phyloP scores from a whole-genome alignment of 1,140 invertebrate genomes.

The Tetragonula clypearis region DNA sequence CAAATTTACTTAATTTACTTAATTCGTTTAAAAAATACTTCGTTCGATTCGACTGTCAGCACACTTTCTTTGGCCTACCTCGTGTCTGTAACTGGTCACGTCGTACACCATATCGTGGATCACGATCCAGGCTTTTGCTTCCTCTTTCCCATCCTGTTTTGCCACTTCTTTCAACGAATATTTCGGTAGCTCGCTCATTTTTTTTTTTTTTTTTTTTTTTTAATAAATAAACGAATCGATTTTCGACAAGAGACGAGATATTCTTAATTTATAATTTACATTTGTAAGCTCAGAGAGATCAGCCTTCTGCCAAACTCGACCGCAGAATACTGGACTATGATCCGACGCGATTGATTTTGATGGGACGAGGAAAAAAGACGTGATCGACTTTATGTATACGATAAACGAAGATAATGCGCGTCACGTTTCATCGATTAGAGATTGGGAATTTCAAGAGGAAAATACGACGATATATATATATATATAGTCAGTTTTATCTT shows the following conservation, averaged over 20 bases:
- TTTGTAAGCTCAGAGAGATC: neutral
- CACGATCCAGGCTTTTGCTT: constrained; percentile 84
- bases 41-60: neutral
- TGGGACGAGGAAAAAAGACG: neutral
- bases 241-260: neutral
- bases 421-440: constrained; percentile 3
- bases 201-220: neutral
- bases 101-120: constrained; percentile 86
- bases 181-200: constrained; percentile 8
- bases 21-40: neutral
- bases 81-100: constrained; percentile 83
- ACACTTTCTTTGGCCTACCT: constrained; percentile 75
- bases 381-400: neutral
- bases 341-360: neutral
- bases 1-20: too few species aligned
- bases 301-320: neutral
- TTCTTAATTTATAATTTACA: neutral
- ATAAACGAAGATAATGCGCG: constrained; percentile 16
- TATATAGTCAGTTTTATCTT: neutral
- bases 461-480: neutral
- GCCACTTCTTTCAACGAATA: constrained; percentile 83
- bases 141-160: constrained; percentile 82
- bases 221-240: too few species aligned
- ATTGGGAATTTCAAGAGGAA: constrained; percentile 10
- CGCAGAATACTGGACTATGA: neutral